Percentiles rank a stretch among this genome's conserved stretches.
Conservation (phyloP, 1,140 invertebrate genomes). For the Pentalonia nigronervosa region DNA sequence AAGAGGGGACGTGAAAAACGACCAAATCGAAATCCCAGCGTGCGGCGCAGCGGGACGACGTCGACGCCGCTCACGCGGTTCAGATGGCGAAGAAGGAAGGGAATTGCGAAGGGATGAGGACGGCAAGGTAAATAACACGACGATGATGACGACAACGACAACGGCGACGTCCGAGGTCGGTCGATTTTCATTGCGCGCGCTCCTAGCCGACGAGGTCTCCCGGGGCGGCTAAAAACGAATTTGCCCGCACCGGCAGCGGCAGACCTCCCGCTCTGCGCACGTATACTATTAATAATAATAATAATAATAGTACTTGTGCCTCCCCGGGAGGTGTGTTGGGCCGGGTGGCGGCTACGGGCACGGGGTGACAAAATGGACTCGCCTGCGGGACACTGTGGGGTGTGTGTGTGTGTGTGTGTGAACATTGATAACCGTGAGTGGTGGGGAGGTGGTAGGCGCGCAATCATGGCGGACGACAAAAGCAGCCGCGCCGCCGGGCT, state of each 20-base stretch:
- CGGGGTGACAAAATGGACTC: conserved; percentile 44
- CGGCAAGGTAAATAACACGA: not conserved
- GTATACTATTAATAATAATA: not conserved
- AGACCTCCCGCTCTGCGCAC: not conserved
- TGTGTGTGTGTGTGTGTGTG: not conserved
- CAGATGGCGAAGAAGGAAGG: not conserved
- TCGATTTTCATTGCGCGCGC: conserved; percentile 43
- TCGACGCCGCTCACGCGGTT: not conserved
- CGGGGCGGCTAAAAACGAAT: conserved; percentile 40
- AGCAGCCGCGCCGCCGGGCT: conserved; percentile 18
- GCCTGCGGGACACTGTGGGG: not conserved
- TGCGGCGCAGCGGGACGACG: not conserved
- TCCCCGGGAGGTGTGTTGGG: conserved; percentile 27
- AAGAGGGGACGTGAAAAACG: conserved; percentile 10
- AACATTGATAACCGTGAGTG: not conserved
- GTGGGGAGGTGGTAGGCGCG: not conserved
- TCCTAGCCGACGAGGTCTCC: conserved; percentile 13
- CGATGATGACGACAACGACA: not conserved
- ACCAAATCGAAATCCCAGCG: conserved; percentile 28
- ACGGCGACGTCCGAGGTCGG: not conserved
- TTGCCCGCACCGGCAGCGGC: not conserved
- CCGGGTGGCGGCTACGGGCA: not conserved
- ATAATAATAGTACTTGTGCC: not conserved
- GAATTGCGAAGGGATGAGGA: not conserved
- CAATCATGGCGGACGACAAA: conserved; percentile 54